These are phyloP conservation scores for Alcedo quadribrachys DNA, from an alignment of 2,797 vertebrate species.

Conservation along the genomic window DNA sequence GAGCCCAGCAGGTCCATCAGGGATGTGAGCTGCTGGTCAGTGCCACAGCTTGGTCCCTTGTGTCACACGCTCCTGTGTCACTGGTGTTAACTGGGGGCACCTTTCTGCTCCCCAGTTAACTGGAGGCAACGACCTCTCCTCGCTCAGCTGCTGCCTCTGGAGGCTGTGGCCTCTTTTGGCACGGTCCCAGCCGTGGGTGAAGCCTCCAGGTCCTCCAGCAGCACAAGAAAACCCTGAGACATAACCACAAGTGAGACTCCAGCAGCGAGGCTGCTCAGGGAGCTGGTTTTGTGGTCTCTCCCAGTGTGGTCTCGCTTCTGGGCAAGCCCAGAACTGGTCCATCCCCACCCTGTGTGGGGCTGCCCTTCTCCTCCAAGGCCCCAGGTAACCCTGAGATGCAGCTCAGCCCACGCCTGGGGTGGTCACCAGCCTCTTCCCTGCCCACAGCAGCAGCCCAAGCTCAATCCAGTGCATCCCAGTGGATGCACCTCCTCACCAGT, in stretches of 20 bases:
- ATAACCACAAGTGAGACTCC: fast-evolving
- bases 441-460: not conserved
- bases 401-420: not conserved
- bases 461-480: not conserved
- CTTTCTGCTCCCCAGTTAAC: not conserved
- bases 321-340: not conserved
- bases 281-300: not conserved
- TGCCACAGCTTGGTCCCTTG: too few species aligned
- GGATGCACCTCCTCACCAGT: not conserved
- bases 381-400: fast-evolving
- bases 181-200: not conserved
- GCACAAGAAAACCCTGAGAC: not conserved
- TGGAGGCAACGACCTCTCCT: fast-evolving
- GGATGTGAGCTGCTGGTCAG: fast-evolving
- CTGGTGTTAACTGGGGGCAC: not conserved
- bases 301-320: not conserved
- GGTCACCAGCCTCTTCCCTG: not conserved
- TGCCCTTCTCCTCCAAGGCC: not conserved
- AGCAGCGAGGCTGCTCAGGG: not conserved
- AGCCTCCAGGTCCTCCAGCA: not conserved
- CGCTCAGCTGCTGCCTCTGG: not conserved
- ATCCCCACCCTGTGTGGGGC: not conserved
- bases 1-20: not conserved
- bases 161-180: fast-evolving
- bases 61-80: fast-evolving